These are phyloP conservation scores for Crambe crambe DNA, from an alignment of 37 sponge, comb jelly and placozoan genomes.

Conservation along the genomic window DNA sequence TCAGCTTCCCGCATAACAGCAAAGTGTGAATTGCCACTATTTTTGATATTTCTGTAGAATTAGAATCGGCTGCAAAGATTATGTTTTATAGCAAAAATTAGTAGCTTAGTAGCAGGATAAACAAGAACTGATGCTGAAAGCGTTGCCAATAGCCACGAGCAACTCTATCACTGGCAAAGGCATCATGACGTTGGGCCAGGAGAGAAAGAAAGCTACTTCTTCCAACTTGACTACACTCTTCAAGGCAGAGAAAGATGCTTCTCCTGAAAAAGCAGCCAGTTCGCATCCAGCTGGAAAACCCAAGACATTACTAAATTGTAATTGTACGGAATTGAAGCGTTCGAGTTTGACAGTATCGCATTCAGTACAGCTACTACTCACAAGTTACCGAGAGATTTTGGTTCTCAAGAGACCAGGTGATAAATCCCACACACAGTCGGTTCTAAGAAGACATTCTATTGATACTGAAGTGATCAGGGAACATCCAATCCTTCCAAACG, in stretches of 20 bases:
- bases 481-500: not conserved
- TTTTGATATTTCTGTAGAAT: no score
- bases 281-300: no score
- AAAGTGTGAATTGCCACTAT: no score
- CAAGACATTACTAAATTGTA: not conserved
- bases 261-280: not conserved
- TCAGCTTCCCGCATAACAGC: no score
- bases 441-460: not conserved
- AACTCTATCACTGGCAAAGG: not conserved
- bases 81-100: no score
- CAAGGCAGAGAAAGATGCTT: not conserved
- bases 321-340: not conserved
- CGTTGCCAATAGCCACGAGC: not conserved
- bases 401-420: not conserved
- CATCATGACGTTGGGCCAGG: not conserved
- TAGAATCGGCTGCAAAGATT: no score
- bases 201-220: not conserved
- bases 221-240: not conserved
- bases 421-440: not conserved
- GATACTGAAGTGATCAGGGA: not conserved
- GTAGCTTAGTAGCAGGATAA: no score
- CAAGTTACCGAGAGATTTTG: not conserved
- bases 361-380: not conserved
- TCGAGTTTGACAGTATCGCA: not conserved
- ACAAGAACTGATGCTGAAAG: not conserved